Evolutionary conservation across 2,113 vertebrate species (phyloP).

Genomic region (Semnornis frantzii): DNA sequence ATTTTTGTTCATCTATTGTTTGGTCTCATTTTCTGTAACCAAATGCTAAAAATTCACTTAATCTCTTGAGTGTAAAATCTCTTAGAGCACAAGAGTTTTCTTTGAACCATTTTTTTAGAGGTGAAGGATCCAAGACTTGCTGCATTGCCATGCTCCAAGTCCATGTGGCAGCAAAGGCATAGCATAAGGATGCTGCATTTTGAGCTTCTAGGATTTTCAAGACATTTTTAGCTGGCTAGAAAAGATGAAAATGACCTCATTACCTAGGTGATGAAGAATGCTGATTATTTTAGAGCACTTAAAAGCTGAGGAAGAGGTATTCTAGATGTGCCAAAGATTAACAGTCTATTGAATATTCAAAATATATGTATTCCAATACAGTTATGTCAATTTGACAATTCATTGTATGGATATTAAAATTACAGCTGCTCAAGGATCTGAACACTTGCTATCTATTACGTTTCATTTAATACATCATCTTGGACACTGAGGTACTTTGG

Average conservation of each 20-base stretch:
- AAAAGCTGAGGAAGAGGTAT: background rate
- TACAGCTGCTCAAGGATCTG: slow-evolving; percentile 5
- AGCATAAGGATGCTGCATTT: background rate
- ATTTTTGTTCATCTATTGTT: background rate
- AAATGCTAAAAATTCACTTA: background rate
- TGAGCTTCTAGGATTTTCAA: background rate
- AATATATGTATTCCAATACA: background rate
- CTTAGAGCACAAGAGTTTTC: background rate
- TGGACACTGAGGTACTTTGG: background rate
- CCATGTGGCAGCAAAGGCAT: background rate
- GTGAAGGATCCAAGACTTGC: background rate
- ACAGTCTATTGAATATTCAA: background rate
- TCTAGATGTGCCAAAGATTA: background rate
- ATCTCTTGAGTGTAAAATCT: background rate
- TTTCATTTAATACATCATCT: background rate
- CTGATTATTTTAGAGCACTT: background rate
- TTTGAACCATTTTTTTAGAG: background rate
- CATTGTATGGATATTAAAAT: background rate
- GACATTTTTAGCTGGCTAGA: background rate
- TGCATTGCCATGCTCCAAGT: background rate
- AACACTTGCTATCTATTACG: background rate
- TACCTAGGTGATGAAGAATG: background rate
- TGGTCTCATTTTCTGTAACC: background rate
- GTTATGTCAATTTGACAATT: background rate
- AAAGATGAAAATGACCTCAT: background rate